A percentile compares a stretch with the other conserved stretches of the same genome.
Evolutionary conservation across 2,113 vertebrate genomes (phyloP).

Genomic region (Terrapene triunguis): DNA sequence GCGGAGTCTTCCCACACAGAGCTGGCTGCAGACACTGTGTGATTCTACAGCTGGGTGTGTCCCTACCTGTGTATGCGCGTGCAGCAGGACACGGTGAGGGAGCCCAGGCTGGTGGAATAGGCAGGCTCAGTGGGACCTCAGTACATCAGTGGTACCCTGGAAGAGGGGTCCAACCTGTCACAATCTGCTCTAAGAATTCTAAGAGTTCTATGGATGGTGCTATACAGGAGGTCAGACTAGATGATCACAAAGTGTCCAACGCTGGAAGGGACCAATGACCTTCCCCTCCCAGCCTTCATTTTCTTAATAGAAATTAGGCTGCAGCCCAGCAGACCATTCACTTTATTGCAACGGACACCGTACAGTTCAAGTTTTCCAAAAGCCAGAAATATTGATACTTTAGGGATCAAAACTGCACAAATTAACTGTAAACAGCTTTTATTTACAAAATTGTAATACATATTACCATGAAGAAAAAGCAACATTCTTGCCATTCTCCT

Average conservation of each 20-base stretch:
- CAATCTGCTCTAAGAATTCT: neutral
- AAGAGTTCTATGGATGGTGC: neutral
- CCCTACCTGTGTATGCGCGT: too few species aligned
- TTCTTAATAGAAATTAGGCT: neutral
- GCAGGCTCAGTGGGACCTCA: too few species aligned
- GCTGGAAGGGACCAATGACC: neutral
- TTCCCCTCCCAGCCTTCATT: neutral
- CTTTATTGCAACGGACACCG: neutral
- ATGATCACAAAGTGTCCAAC: neutral
- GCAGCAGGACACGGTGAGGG: too few species aligned
- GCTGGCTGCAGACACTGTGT: too few species aligned
- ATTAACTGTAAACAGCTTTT: constrained; percentile 24
- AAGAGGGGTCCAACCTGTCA: too few species aligned
- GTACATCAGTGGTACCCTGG: too few species aligned
- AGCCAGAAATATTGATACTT: neutral
- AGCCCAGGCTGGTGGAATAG: too few species aligned
- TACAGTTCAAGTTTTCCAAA: neutral
- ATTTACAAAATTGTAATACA: constrained; percentile 26
- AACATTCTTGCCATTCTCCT: neutral
- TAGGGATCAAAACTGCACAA: neutral
- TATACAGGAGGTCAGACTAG: neutral
- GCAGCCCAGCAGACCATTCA: neutral
- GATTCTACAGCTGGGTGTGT: too few species aligned
- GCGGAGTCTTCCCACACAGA: too few species aligned
- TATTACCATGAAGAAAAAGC: neutral